phyloP scores from a whole-genome alignment of 2,113 vertebrate genomes.

The Choloepus hoffmanni region DNA sequence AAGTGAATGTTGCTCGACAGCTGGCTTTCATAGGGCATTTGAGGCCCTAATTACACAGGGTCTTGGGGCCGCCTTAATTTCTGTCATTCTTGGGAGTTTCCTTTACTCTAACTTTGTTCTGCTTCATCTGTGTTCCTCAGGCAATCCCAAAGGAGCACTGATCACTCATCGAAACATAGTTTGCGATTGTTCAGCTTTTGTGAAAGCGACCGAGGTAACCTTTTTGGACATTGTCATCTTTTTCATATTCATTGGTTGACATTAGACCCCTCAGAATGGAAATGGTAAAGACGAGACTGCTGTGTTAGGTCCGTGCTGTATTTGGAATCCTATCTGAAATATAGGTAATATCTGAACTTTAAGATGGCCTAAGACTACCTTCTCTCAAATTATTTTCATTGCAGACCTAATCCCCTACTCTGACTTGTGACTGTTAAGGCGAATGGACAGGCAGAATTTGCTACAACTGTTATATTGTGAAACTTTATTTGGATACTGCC shows the following conservation, averaged over 20 bases:
- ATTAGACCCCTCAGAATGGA: neutral
- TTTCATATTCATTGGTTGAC: neutral
- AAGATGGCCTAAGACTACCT: neutral
- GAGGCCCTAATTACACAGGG: neutral
- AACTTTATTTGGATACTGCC: neutral
- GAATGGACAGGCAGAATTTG: neutral
- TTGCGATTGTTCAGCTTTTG: constrained; percentile 93
- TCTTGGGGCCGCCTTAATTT: neutral
- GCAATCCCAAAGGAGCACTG: constrained; percentile 97
- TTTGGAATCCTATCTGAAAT: neutral
- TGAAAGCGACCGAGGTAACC: constrained; percentile 95
- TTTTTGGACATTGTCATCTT: neutral
- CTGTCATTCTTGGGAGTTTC: neutral
- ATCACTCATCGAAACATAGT: constrained; percentile 95
- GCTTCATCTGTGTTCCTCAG: constrained; percentile 83
- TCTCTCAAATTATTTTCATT: neutral
- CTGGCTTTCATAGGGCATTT: neutral
- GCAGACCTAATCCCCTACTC: neutral
- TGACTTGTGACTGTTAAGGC: neutral
- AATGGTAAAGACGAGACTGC: neutral
- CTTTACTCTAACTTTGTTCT: constrained; percentile 43
- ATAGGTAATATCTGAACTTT: neutral
- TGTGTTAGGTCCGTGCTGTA: rapidly evolving
- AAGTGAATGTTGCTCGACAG: neutral
- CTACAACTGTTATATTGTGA: neutral